Percentiles rank a stretch among this genome's conserved stretches.
Evolutionary conservation across 2,113 vertebrate genomes (phyloP).

Genomic region (Laticauda laticaudata): DNA sequence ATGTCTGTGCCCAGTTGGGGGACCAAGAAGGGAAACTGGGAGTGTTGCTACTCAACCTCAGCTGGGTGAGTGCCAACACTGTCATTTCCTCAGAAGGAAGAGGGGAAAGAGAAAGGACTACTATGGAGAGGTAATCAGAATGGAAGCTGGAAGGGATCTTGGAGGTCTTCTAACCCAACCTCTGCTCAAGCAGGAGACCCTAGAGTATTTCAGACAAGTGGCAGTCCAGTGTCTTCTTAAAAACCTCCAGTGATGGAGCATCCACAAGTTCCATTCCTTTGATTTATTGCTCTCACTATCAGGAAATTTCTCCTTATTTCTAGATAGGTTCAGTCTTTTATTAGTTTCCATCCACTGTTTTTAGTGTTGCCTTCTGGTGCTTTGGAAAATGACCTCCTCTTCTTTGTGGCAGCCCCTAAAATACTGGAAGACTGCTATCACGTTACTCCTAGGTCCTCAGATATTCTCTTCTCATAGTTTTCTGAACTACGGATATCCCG

Average conservation of each 20-base stretch:
- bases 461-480: not conserved
- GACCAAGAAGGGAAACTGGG: constrained; percentile 34
- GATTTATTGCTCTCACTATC: not conserved
- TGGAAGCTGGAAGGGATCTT: not conserved
- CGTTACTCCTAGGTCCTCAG: not conserved
- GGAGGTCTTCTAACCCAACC: too few relatives aligned
- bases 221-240: not conserved
- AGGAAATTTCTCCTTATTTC: not conserved
- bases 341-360: not conserved
- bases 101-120: not conserved
- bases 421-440: too few relatives aligned
- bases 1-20: not conserved
- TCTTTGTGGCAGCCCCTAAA: too few relatives aligned
- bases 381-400: not conserved
- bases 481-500: not conserved
- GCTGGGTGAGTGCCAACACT: not conserved
- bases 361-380: not conserved
- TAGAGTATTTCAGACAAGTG: not conserved
- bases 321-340: not conserved
- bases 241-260: not conserved
- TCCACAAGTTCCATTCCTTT: not conserved
- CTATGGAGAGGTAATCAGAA: not conserved
- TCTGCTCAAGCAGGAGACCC: too few relatives aligned
- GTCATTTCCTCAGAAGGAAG: not conserved
- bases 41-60: constrained; percentile 32